These are phyloP conservation scores for Dendrolimus kikuchii DNA, from an alignment of 1,140 invertebrate genomes.

Conservation along the genomic window DNA sequence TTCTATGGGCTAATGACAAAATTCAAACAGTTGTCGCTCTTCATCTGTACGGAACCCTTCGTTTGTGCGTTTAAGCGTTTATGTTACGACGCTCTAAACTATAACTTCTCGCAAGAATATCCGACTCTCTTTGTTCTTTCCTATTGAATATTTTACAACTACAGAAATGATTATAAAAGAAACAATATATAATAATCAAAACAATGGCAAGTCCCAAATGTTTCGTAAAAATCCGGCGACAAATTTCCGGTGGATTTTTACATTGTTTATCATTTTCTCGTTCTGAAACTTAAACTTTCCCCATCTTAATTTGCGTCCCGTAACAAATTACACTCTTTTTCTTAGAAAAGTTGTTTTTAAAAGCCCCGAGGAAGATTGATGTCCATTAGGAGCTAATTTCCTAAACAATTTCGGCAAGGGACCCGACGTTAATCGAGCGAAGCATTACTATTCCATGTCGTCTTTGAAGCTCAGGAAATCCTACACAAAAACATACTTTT, in stretches of 20 bases:
- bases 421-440: constrained; percentile 29
- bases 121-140: too few relatives aligned
- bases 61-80: too few relatives aligned
- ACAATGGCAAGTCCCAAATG: constrained; percentile 2
- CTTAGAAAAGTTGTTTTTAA: constrained; percentile 31
- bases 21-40: too few relatives aligned
- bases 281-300: constrained; percentile 27
- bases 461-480: constrained; percentile 9
- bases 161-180: neutral
- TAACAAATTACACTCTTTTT: constrained; percentile 44
- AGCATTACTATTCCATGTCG: constrained; percentile 15
- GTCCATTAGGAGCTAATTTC: constrained; percentile 46
- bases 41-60: too few relatives aligned
- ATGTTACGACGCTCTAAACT: too few relatives aligned
- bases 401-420: constrained; percentile 36
- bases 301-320: constrained; percentile 41
- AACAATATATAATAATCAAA: constrained; percentile 5
- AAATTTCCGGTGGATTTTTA: constrained; percentile 5
- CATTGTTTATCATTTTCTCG: constrained; percentile 24
- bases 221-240: constrained; percentile 5
- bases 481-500: too few relatives aligned
- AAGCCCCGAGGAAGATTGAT: constrained; percentile 42
- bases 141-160: too few relatives aligned
- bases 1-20: too few relatives aligned
- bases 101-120: too few relatives aligned